Evolutionary conservation across 2,888 invertebrate species (phyloP).

Genomic region (Iselma pallidipennis): DNA sequence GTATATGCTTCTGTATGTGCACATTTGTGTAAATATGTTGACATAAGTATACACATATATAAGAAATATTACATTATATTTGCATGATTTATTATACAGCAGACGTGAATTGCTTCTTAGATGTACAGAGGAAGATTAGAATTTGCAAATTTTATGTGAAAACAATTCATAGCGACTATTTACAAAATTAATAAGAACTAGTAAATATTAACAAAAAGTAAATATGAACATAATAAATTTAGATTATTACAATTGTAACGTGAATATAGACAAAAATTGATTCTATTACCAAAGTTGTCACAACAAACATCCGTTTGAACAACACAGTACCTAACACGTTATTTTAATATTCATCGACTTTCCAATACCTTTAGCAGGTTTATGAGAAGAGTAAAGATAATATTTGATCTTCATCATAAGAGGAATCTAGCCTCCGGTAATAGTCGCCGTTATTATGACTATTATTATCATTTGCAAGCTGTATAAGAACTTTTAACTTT

Average conservation of each 20-base stretch:
- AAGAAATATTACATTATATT: not conserved
- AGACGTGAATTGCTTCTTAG: not conserved
- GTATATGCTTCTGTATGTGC: not conserved
- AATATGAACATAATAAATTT: too few species aligned
- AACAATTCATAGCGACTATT: not conserved
- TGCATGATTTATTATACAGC: not conserved
- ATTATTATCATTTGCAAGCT: not conserved
- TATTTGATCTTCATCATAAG: constrained; percentile 13
- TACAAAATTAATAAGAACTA: too few species aligned
- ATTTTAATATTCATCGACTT: constrained; percentile 13
- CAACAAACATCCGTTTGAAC: constrained; percentile 10
- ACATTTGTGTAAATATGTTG: too few species aligned
- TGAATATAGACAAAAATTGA: not conserved
- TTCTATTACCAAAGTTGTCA: constrained; percentile 6
- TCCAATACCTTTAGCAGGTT: constrained; percentile 13
- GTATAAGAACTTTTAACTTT: not conserved
- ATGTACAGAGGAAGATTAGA: not conserved
- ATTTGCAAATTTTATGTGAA: not conserved
- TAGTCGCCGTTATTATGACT: not conserved
- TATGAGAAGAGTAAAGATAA: constrained; percentile 17
- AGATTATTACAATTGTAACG: not conserved
- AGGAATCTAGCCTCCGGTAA: not conserved
- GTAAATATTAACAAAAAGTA: too few species aligned
- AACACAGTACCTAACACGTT: not conserved
- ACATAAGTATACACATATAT: too few species aligned